These are phyloP conservation scores for Muscicapa striata DNA, from an alignment of 2,797 vertebrate genomes.

Conservation along the genomic window DNA sequence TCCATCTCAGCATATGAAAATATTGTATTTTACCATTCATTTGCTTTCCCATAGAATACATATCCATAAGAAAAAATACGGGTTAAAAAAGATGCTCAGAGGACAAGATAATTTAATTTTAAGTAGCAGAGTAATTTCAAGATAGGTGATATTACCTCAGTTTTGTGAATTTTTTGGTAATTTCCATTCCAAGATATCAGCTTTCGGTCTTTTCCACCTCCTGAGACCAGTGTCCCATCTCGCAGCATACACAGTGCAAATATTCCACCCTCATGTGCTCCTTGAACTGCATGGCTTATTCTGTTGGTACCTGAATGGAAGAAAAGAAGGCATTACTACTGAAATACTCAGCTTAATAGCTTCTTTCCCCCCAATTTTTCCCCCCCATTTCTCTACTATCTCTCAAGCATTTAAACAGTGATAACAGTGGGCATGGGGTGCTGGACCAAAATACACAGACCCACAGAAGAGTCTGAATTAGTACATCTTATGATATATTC, in stretches of 20 bases:
- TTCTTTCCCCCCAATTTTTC: accelerated
- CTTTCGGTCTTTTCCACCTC: slow-evolving; percentile 92
- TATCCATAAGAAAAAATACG: not conserved
- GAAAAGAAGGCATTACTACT: not conserved
- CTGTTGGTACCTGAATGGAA: slow-evolving; percentile 89
- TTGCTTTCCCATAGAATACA: not conserved
- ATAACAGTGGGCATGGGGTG: not conserved
- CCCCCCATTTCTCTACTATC: not conserved
- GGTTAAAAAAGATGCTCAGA: not conserved
- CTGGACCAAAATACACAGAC: not conserved
- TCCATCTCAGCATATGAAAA: not conserved
- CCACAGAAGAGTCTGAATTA: not conserved
- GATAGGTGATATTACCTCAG: slow-evolving; percentile 81
- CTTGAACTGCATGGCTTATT: slow-evolving; percentile 91
- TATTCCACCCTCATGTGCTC: slow-evolving; percentile 95
- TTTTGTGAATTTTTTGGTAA: slow-evolving; percentile 90
- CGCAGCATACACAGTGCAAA: slow-evolving; percentile 96
- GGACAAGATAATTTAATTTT: not conserved
- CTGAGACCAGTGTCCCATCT: slow-evolving; percentile 92
- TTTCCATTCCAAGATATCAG: slow-evolving; percentile 93
- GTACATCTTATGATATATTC: not conserved
- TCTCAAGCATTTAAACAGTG: not conserved
- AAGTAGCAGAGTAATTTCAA: not conserved
- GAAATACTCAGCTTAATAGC: not conserved
- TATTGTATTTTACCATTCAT: not conserved